Conservation (phyloP, 2,888 invertebrate species). For the Deladenus siricidicola region DNA sequence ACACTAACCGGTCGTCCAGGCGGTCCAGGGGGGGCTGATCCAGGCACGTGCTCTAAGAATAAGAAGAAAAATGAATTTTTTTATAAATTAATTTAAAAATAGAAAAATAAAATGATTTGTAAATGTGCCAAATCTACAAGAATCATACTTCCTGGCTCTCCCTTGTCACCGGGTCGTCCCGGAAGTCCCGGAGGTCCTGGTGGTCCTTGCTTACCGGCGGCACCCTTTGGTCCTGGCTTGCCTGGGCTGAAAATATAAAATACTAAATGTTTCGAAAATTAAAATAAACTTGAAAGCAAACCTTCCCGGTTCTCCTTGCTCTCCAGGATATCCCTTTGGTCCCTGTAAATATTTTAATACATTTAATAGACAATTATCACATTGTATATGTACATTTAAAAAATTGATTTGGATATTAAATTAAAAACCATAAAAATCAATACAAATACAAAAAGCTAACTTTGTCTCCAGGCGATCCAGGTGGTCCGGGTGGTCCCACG, state of each 20-base stretch:
- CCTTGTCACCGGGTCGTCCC: slow-evolving; percentile 45
- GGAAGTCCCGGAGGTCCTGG: slow-evolving; percentile 45
- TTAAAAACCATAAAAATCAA: too few relatives aligned
- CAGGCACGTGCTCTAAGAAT: slow-evolving; percentile 31
- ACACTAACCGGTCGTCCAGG: slow-evolving; percentile 30
- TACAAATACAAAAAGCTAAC: not conserved
- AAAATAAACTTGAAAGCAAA: slow-evolving; percentile 11
- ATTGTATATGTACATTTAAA: too few relatives aligned
- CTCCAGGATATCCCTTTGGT: slow-evolving; percentile 47
- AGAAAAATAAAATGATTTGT: not conserved
- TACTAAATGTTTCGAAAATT: not conserved
- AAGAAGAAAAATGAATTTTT: not conserved
- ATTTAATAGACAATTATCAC: too few relatives aligned
- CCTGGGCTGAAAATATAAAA: slow-evolving; percentile 21
- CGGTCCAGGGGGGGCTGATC: slow-evolving; percentile 36
- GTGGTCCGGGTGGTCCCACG: slow-evolving; percentile 40
- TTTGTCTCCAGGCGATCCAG: slow-evolving; percentile 49
- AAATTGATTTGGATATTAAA: too few relatives aligned
- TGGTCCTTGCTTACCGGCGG: slow-evolving; percentile 39
- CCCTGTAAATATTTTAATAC: slow-evolving; percentile 19
- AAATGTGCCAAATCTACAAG: not conserved
- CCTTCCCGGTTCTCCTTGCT: slow-evolving; percentile 45
- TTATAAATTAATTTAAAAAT: not conserved
- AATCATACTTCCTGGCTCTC: slow-evolving; percentile 12
- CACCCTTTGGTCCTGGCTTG: slow-evolving; percentile 30